These are phyloP conservation scores for Galagoides demidoff DNA, from an alignment of 2,797 vertebrate genomes.

Conservation along the genomic window DNA sequence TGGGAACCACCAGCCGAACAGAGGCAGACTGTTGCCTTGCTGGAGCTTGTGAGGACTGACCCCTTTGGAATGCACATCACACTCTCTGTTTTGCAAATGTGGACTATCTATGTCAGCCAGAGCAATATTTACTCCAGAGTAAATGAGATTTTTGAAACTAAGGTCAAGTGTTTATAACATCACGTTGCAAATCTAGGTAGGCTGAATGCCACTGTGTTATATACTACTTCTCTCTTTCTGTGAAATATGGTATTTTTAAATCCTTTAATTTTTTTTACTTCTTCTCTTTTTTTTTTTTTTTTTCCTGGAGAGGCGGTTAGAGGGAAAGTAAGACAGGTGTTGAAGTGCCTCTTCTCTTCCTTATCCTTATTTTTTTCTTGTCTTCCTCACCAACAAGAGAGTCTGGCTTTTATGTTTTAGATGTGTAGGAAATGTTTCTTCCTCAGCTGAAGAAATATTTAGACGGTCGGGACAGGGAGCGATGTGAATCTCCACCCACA, in stretches of 20 bases:
- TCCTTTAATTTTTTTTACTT: neutral
- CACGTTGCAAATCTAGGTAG: neutral
- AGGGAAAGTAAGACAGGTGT: slow-evolving; percentile 23
- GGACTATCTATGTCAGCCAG: neutral
- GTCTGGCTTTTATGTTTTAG: slow-evolving; percentile 53
- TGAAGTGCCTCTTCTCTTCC: slow-evolving; percentile 21
- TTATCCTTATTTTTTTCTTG: neutral
- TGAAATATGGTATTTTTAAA: slow-evolving; percentile 7
- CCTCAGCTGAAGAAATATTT: slow-evolving; percentile 75
- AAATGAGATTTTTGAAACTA: slow-evolving; percentile 13
- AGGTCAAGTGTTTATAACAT: neutral
- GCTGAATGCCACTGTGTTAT: neutral
- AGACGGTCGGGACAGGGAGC: slow-evolving; percentile 60
- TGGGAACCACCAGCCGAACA: neutral
- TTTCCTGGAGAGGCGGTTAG: neutral
- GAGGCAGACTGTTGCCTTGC: neutral
- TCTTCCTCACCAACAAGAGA: slow-evolving; percentile 50
- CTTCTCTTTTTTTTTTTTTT: neutral
- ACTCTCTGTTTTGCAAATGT: neutral
- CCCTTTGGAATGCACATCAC: neutral
- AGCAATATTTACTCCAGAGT: neutral
- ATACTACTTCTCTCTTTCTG: neutral
- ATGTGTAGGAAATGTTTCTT: slow-evolving; percentile 70
- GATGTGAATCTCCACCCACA: slow-evolving; percentile 40
- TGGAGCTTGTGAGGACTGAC: neutral